Evolutionary conservation across 2,888 invertebrate species (phyloP), one percentile per base, ranked within the genome.

Genomic region (Melieria picta): DNA sequence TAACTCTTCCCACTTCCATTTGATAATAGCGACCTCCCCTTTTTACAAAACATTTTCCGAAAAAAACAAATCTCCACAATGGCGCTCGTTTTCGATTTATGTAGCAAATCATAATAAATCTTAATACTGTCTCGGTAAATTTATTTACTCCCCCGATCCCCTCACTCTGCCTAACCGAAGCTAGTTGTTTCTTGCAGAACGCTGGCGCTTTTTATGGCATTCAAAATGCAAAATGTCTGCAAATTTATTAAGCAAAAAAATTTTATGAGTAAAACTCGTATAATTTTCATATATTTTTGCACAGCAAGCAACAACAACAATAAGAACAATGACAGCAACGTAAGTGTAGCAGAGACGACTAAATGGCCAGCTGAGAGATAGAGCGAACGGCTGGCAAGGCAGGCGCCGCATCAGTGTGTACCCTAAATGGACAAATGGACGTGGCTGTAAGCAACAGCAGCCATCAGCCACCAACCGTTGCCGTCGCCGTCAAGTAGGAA

Each of bases 181-280:
- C 30, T 2, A 30, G 30, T 30, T 30, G 30, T 30, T 30, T 30
- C 30, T 30, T 30, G 30, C 30, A 30, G 30, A 30, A 30, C 30
- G 30, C 30, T 30, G 30, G 30, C 30, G 30, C 30, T 30, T 30
- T 30, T 30, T 30, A 30, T 30, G 30, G 30, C 30, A 30, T 30
- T 30, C 30, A 30, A 30, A 30, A 30, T 48, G 16, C 70, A 65
- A 70, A 70, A 70, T 70, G 70, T 58, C 70, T 57, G 64, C 58
- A 13, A 58, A 70, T 70, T 70, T 70, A 70, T 70, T 63, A 65
- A 65, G 67, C 74, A 73, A 71, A 83, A 76, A 83, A 81, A 80
- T 79, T 83, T 83, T 83, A 84, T 83, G 83, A 83, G 80, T 82
- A 78, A 80, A 82, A 81, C 83, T 80, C 80, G 83, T 80, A 83